Conservation (phyloP, 2,888 invertebrate species). For the Punctoribates punctum region DNA sequence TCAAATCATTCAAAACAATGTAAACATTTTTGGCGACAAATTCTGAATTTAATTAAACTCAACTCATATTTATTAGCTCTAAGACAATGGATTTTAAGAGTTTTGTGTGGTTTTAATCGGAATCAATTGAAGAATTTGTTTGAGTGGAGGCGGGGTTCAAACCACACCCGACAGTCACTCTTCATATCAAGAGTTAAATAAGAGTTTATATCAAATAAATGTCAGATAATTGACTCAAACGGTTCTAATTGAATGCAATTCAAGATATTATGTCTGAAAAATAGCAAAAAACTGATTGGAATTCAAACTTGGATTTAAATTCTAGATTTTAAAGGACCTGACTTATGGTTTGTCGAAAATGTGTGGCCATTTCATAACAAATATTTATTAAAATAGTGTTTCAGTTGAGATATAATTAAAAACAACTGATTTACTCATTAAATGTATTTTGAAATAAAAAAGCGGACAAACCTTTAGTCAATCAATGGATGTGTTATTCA, state of each 20-base stretch:
- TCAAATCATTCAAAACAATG: too few species aligned
- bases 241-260: too few species aligned
- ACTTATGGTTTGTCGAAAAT: not conserved
- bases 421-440: too few species aligned
- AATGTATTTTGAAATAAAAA: not conserved
- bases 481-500: not conserved
- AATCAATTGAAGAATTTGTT: not conserved
- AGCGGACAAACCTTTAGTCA: not conserved
- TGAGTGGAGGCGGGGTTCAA: not conserved
- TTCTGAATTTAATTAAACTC: too few species aligned
- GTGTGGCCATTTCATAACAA: constrained; percentile 23
- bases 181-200: not conserved
- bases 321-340: too few species aligned
- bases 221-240: not conserved
- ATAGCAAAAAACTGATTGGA: not conserved
- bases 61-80: too few species aligned
- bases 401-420: too few species aligned
- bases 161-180: constrained; percentile 15
- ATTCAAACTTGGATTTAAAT: too few species aligned
- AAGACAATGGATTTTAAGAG: too few species aligned
- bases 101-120: not conserved
- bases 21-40: too few species aligned
- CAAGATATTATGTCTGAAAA: too few species aligned
- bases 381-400: not conserved
- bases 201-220: not conserved